A percentile compares a stretch with the other conserved stretches of the same genome.
These are phyloP conservation scores for Aphidius ervi DNA, from an alignment of 1,140 invertebrate species.

Conservation along the genomic window DNA sequence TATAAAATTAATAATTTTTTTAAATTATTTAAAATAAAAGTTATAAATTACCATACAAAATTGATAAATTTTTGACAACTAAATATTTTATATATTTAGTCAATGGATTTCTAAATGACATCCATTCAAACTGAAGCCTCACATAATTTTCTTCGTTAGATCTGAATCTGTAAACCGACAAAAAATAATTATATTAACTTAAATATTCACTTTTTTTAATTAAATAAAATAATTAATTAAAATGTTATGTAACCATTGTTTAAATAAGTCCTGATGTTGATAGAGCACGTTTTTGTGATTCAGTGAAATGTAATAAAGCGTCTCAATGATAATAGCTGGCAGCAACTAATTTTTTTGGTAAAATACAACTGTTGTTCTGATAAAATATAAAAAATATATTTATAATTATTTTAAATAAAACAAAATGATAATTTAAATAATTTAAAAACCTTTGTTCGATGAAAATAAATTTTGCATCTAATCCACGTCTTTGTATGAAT, in stretches of 20 bases:
- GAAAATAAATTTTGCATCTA: slow-evolving; percentile 96
- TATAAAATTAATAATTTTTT: not conserved
- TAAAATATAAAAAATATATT: slow-evolving; percentile 12
- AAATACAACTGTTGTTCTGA: slow-evolving; percentile 79
- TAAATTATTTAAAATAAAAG: not conserved
- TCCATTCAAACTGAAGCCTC: slow-evolving; percentile 77
- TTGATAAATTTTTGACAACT: slow-evolving; percentile 76
- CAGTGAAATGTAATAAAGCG: slow-evolving; percentile 75
- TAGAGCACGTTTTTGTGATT: slow-evolving; percentile 78
- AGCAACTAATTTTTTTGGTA: slow-evolving; percentile 88
- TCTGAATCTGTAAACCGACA: slow-evolving; percentile 68
- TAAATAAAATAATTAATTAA: not conserved
- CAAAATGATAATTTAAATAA: slow-evolving; percentile 5
- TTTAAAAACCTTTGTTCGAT: slow-evolving; percentile 77
- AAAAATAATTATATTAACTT: not conserved
- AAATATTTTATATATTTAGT: slow-evolving; percentile 88
- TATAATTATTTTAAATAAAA: slow-evolving; percentile 10
- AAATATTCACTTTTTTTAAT: not conserved
- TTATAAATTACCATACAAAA: slow-evolving; percentile 54
- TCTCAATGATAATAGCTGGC: slow-evolving; percentile 86
- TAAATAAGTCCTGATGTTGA: slow-evolving; percentile 61
- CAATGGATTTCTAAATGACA: slow-evolving; percentile 86
- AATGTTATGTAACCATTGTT: slow-evolving; percentile 55
- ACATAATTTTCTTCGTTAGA: slow-evolving; percentile 73
- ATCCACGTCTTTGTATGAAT: slow-evolving; percentile 90